Conservation (phyloP, 1,140 invertebrate genomes). For the Phortica variegata region DNA sequence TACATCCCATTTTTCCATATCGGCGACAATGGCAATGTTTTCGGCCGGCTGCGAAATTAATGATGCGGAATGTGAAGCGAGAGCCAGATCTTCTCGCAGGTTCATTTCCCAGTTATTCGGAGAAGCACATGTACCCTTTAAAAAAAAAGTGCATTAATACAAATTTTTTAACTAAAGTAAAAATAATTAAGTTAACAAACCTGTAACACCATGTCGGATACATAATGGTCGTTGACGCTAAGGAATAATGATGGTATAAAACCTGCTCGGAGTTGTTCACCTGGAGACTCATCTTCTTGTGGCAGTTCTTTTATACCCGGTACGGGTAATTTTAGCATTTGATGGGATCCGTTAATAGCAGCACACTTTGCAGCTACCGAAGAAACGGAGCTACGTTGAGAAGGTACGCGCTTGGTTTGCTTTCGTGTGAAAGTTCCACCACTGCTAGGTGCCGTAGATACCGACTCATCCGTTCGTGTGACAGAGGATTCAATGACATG, state of each 20-base stretch:
- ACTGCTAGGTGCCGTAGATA: conserved; percentile 21
- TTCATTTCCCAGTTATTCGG: conserved; percentile 60
- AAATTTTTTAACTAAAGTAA: background rate
- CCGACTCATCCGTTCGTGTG: conserved; percentile 5
- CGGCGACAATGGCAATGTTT: conserved; percentile 79
- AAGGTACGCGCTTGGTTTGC: conserved; percentile 35
- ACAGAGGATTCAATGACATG: background rate
- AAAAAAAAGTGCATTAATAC: background rate
- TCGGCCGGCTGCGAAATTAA: conserved; percentile 72
- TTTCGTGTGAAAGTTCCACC: conserved; percentile 22
- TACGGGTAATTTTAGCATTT: conserved; percentile 41
- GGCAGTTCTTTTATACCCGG: conserved; percentile 47
- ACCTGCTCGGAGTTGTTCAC: conserved; percentile 45
- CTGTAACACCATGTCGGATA: conserved; percentile 76
- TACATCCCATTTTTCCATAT: conserved; percentile 78
- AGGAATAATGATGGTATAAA: conserved; percentile 64
- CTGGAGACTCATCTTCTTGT: conserved; percentile 45
- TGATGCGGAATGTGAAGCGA: conserved; percentile 63
- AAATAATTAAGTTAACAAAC: conserved; percentile 31
- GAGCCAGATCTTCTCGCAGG: conserved; percentile 60
- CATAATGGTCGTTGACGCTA: conserved; percentile 70
- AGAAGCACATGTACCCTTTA: conserved; percentile 52
- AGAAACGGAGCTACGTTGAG: conserved; percentile 44
- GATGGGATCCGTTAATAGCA: conserved; percentile 42
- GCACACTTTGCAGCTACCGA: conserved; percentile 51